Base-by-base conservation (phyloP, 2,113 vertebrate species). In the Datnioides undecimradiatus region DNA sequence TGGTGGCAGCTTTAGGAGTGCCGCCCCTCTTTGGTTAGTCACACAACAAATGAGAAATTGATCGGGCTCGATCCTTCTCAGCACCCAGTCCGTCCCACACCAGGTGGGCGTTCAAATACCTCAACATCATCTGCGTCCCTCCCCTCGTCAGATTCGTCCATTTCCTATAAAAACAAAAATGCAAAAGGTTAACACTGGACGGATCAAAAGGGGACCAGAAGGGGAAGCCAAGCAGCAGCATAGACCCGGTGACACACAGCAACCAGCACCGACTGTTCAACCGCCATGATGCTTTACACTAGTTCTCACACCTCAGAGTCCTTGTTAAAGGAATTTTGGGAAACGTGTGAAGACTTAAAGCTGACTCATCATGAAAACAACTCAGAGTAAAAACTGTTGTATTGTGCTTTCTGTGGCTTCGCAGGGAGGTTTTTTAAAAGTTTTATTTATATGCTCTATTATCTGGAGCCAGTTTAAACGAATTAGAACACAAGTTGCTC, bases 101-200 rank as follows among this genome's bases (percentile, higher is more conserved):
- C 70, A 74, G 34, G 60, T 71, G 79, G 79, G 49, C 40, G 68
- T 87, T 87, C 67, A 94, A 97, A 96, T 99, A 99, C 98, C 98
- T 99, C 97, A 80, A 95, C 90, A 93, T 98, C 96, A 95, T 96
- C 97, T 94, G 95, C 84, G 94, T 97, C 96, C 94, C 95, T 96
- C 91, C 95, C 96, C 93, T 99, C 97, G 94, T 99, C 98, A 92
- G 98, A 98, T 93, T 98, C 97, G 86, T 98, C 98, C 94, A 96
- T 96, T 93, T 98, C 98, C 98, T 99, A 96, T 85, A 95, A 91
- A 97, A 95, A 97, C 95, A 98, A 96, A 87, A 93, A 92, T 69
- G 85, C 84, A 91, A 16, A 76, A 36, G 52, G 87, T 93, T 90
- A 91, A 89, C 64, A 48, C 40, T 29, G 8, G 21, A 27, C 31